phyloP scores from a whole-genome alignment of 1,140 invertebrate genomes.

The Drosophila serrata region DNA sequence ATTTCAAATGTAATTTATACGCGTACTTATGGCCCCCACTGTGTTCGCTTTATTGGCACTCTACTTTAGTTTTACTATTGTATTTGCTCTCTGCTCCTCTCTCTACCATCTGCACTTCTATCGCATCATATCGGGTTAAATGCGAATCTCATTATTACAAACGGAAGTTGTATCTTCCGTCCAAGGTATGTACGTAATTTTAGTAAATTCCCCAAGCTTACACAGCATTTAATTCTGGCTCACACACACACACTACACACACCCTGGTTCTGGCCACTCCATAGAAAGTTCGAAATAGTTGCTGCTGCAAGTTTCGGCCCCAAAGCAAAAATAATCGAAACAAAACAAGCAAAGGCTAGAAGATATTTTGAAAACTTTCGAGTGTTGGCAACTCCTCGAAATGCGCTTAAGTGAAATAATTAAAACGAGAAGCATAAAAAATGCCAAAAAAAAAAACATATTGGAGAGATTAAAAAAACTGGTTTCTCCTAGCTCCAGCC shows the following conservation, averaged over 20 bases:
- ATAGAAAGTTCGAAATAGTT: slow-evolving; percentile 50
- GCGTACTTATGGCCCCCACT: slow-evolving; percentile 26
- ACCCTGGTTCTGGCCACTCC: slow-evolving; percentile 4
- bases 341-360: slow-evolving; percentile 19
- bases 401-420: slow-evolving; percentile 54
- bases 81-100: slow-evolving; percentile 31
- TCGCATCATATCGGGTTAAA: slow-evolving; percentile 67
- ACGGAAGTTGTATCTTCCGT: slow-evolving; percentile 17
- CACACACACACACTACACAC: background rate
- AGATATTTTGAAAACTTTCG: slow-evolving; percentile 50
- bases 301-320: slow-evolving; percentile 26
- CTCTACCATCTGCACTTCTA: slow-evolving; percentile 24
- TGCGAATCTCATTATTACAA: slow-evolving; percentile 58
- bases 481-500: no score
- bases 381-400: slow-evolving; percentile 51
- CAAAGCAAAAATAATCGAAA: slow-evolving; percentile 35
- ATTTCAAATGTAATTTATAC: slow-evolving; percentile 75
- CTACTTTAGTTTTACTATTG: slow-evolving; percentile 69
- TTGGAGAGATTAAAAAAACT: background rate
- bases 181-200: background rate
- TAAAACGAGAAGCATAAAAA: slow-evolving; percentile 43
- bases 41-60: slow-evolving; percentile 68
- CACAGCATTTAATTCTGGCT: slow-evolving; percentile 17
- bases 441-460: slow-evolving; percentile 13
- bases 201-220: slow-evolving; percentile 19